Evolutionary conservation across 2,113 vertebrate genomes (phyloP).

Genomic region (Heterotilapia buettikoferi): DNA sequence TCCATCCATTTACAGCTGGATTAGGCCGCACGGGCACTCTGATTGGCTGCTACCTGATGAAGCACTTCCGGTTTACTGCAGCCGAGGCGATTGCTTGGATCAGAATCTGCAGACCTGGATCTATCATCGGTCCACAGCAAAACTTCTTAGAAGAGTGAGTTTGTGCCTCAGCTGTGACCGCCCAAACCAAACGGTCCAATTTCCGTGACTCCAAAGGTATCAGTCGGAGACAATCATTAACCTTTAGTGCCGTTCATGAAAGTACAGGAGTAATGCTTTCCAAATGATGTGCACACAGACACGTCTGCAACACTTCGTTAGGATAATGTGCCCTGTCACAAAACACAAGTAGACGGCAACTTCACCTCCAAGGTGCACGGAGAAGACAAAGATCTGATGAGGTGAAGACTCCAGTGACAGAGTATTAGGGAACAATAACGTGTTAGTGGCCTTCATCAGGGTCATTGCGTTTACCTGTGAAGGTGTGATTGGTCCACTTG

Average conservation of each 20-base stretch:
- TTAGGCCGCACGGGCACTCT: constrained; percentile 88
- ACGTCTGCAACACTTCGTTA: background rate
- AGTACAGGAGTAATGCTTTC: background rate
- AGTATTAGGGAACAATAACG: rapidly evolving
- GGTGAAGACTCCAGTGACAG: rapidly evolving
- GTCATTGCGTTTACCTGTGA: background rate
- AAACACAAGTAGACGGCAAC: rapidly evolving
- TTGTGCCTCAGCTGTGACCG: background rate
- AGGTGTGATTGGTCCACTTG: background rate
- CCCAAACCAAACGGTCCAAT: rapidly evolving
- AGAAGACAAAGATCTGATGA: rapidly evolving
- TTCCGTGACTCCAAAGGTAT: background rate
- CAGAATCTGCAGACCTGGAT: constrained; percentile 87
- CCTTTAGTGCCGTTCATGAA: rapidly evolving
- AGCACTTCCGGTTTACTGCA: constrained; percentile 87
- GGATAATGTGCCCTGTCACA: background rate
- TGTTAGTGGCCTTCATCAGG: too few relatives aligned
- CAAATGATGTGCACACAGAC: background rate
- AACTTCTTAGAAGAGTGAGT: constrained; percentile 91
- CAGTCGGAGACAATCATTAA: rapidly evolving
- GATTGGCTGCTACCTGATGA: constrained; percentile 93
- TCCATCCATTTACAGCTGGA: constrained; percentile 73
- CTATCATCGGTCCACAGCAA: constrained; percentile 90
- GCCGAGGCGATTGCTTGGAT: constrained; percentile 89
- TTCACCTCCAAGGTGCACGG: too few relatives aligned